Percentiles rank a stretch among this genome's conserved stretches.
These are phyloP conservation scores for Drosophila sechellia DNA, from an alignment of 1,140 invertebrate species.

Conservation along the genomic window DNA sequence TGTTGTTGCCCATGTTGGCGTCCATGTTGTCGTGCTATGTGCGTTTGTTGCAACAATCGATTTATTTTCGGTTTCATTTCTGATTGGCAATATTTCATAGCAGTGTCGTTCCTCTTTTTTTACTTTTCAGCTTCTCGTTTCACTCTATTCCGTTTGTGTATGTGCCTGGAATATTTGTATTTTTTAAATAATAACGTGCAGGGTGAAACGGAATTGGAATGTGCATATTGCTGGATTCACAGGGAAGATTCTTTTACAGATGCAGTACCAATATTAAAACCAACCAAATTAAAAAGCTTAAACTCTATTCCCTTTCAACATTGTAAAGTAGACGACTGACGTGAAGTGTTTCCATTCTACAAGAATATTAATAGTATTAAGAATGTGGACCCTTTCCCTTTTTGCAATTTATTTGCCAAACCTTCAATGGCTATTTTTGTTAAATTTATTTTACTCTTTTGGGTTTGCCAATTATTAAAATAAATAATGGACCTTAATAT, in stretches of 20 bases:
- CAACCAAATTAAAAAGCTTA: too few species aligned
- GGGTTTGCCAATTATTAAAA: slow-evolving; percentile 75
- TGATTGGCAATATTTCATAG: slow-evolving; percentile 83
- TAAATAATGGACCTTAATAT: slow-evolving; percentile 63
- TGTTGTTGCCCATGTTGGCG: slow-evolving; percentile 41
- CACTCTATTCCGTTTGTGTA: slow-evolving; percentile 21
- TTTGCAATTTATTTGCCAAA: background rate
- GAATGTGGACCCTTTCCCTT: too few species aligned
- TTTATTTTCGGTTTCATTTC: slow-evolving; percentile 84
- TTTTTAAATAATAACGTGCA: slow-evolving; percentile 40
- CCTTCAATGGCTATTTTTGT: slow-evolving; percentile 45
- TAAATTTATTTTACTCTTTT: slow-evolving; percentile 57
- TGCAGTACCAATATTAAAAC: background rate
- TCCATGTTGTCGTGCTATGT: slow-evolving; percentile 27
- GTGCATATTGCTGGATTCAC: background rate
- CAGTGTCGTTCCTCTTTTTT: slow-evolving; percentile 44
- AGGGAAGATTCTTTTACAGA: slow-evolving; percentile 8
- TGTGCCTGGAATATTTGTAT: slow-evolving; percentile 31
- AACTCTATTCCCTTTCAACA: too few species aligned
- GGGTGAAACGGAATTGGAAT: background rate
- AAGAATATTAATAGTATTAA: too few species aligned
- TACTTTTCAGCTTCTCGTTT: slow-evolving; percentile 1
- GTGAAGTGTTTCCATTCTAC: too few species aligned
- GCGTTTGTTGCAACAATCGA: slow-evolving; percentile 80
- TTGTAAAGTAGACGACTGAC: too few species aligned